Base-by-base conservation (phyloP, 2,113 vertebrate species). In the Electrona antarctica region DNA sequence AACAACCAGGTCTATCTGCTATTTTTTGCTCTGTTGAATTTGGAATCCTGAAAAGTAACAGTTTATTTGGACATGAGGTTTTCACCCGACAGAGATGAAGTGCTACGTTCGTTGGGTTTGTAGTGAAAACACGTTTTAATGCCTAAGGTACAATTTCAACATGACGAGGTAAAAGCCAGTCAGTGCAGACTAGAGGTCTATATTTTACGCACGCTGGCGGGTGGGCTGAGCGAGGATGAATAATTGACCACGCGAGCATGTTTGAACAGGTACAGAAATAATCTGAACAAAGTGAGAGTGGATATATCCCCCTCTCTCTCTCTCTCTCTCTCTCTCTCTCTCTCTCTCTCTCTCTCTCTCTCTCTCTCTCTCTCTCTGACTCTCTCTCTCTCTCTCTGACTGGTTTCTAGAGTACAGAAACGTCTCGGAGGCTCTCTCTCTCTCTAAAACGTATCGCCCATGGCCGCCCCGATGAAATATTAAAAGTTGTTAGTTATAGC, bases 221-320 rank as follows among this genome's bases (percentile, higher is more conserved):
- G n/a, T n/a, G n/a, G 91, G 91, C 80, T 92, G 84, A 50, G 80
- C 88, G 73, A 2, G 82, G 90, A 94, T 98, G 89, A 96, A 96
- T 98, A 96, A 96, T 97, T 96, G 90, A 98, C 69, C 66, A 71
- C 33, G 33, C 33, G 72, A 84, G 91, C 92, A 91, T 95, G 93
- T 95, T 95, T 95, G 94, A 94, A 94, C 96, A 98, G 97, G 96
- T 98, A 96, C 95, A 90, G 85, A 93, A 94, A 93, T 95, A 93
- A 93, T 93, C 93, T 83, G 83, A 78, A 88, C 89, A 84, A 87
- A 80, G 89, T 64, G 78, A 83, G 83, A 91, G 87, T 84, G 74
- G 83, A 89, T 85, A 71, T 69, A 60, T 8, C 72, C n/a, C n/a
- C n/a, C n/a, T n/a, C n/a, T n/a, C n/a, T n/a, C n/a, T n/a, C n/a